Evolutionary conservation across 2,113 vertebrate species (phyloP), one percentile per base, ranked within the genome.

Genomic region (Albula glossodonta): DNA sequence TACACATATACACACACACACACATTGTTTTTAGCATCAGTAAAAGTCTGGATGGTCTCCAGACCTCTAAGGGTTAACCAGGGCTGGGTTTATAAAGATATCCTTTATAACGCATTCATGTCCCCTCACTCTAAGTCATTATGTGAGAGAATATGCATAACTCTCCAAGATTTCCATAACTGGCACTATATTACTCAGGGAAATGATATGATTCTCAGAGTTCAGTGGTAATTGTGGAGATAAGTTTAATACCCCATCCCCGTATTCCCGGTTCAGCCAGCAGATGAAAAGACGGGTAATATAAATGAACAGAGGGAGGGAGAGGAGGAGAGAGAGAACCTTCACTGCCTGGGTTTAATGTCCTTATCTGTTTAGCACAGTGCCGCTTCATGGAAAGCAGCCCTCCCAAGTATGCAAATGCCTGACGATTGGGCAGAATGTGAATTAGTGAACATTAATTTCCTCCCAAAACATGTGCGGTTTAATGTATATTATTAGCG

Each of bases 361-460:
- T 92, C 89, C 94, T 94, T 95, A 95, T 94, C 94, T 93, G 83
- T 91, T 89, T 79, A 8, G 88, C 85, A 87, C 94, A 94, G 94
- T 86, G 92, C 84, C 78, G 85, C 89, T 92, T 87, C 50, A 5
- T 91, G 88, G 86, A 91, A 89, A 66, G 79, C 78, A 87, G 91
- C 87, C 88, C 90, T 90, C 84, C 87, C 83, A 79, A 81, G 86
- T 92, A 90, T 90, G 91, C 90, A 90, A 91, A 93, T 92, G 89
- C 83, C 85, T 88, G 85, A 84, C 88, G 89, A 91, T 83, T 51
- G 89, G 89, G 85, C 87, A 85, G 82, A 90, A 87, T 86, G 86
- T 86, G 86, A 87, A 87, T 86, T 81, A 66, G 82, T 83, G 80
- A 84, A 86, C 49, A 84, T 86, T 93, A 92, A 94, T 93, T 89